Base-by-base conservation (phyloP, 2,888 invertebrate genomes). In the Palloptera scutellata region DNA sequence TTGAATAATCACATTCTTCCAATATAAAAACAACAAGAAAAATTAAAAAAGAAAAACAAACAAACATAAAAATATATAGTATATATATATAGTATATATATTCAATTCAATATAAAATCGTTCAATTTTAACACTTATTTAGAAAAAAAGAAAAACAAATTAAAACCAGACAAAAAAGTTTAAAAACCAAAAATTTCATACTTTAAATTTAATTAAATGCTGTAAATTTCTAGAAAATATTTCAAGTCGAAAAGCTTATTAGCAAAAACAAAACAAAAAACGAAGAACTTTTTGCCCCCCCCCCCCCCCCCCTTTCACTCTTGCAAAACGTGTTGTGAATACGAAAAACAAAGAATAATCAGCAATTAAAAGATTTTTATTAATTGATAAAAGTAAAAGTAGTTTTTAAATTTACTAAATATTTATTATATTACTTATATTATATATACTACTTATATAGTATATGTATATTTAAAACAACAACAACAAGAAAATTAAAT, bases 261-360 rank as follows among this genome's bases (percentile, higher is more conserved):
- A 30, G 6, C 6, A 2, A 30, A 30, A 30, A 30, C 30, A 30
- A 30, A 30, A 30, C 6, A 30, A 30, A 30, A 30, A 30, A 4
- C 30, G 30, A 30, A 30, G 30, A 30, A 30, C 30, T 30, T 30
- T 30, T 30, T 30, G 2, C 30, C 6, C 30, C 6, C 30, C 6
- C 30, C 6, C 6, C 6, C 30, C 30, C 6, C 30, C 6, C 30
- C 6, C 30, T 30, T 30, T 30, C 30, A 30, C 52, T 59, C 58
- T 64, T 64, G 41, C 19, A 51, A 58, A 68, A 69, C 61, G 67
- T 71, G 71, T 71, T 69, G 69, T 71, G 71, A 71, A 71, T 62
- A 57, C 51, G 55, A 67, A 55, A 52, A 57, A 55, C 40, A 54
- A 17, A 51, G 55, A 64, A 43, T 61, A 55, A 60, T 61, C 60